Conservation (phyloP, 1,140 invertebrate species). For the Homarus americanus region DNA sequence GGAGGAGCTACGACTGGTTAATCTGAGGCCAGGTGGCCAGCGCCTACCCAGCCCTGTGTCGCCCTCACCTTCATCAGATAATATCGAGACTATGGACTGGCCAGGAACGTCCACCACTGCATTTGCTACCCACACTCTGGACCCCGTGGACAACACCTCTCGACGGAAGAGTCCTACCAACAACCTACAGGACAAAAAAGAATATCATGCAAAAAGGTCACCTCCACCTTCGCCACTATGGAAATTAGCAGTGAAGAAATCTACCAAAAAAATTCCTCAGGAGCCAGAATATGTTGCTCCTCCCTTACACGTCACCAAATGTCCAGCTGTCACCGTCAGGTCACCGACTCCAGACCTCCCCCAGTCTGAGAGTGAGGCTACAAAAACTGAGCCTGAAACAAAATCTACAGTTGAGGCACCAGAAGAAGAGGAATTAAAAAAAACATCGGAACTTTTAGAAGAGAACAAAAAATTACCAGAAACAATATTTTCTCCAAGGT, state of each 20-base stretch:
- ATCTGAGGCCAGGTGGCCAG: conserved; percentile 46
- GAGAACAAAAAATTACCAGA: neutral
- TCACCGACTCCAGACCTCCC: neutral
- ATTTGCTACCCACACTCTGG: neutral
- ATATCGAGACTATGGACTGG: conserved; percentile 26
- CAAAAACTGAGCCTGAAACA: neutral
- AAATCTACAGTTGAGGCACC: neutral
- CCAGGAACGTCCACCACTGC: neutral
- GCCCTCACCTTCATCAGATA: conserved; percentile 14
- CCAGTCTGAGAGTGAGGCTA: neutral
- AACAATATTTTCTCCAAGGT: conserved; percentile 35
- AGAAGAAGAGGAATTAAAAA: neutral
- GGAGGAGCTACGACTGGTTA: conserved; percentile 39
- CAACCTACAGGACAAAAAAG: neutral
- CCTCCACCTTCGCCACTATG: neutral
- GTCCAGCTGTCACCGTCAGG: neutral
- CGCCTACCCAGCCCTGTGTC: conserved; percentile 17
- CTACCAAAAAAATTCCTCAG: conserved; percentile 30
- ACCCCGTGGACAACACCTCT: neutral
- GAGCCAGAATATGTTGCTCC: conserved; percentile 54
- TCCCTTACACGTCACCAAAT: conserved; percentile 27
- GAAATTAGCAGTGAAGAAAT: conserved; percentile 1
- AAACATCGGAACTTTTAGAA: neutral
- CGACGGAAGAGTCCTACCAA: neutral
- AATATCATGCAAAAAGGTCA: neutral